phyloP scores from a whole-genome alignment of 2,888 invertebrate species.

The Cordilura impudica region DNA sequence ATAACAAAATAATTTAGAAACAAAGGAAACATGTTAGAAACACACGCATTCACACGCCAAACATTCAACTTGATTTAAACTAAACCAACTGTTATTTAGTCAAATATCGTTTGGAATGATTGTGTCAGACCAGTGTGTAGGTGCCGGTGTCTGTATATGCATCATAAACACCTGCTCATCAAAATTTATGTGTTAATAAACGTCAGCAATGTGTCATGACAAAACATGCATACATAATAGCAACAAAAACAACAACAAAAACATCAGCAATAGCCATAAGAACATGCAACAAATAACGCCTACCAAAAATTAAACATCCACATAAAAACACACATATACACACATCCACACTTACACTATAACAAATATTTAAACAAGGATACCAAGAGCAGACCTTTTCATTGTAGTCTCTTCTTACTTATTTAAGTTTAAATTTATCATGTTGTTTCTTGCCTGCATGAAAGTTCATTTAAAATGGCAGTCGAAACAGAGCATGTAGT shows the following conservation, averaged over 20 bases:
- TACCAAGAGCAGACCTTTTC: background rate
- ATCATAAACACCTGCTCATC: constrained; percentile 67
- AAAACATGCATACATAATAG: constrained; percentile 52
- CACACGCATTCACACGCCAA: background rate
- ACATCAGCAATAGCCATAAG: constrained; percentile 42
- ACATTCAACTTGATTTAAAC: constrained; percentile 18
- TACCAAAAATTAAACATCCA: constrained; percentile 34
- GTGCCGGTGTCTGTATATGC: background rate
- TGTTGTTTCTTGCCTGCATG: background rate
- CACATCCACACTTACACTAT: background rate
- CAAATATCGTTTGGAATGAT: background rate
- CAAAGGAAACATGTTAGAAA: background rate
- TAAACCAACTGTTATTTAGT: background rate
- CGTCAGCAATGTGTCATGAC: constrained; percentile 66
- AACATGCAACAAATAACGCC: constrained; percentile 60
- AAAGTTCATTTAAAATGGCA: background rate
- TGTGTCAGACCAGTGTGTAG: background rate
- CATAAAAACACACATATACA: background rate
- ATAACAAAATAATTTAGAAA: constrained; percentile 20
- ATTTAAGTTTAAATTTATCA: background rate
- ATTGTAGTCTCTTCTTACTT: background rate
- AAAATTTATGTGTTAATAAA: constrained; percentile 69
- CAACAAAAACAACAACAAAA: background rate
- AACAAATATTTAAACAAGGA: background rate
- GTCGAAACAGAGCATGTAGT: background rate